These are phyloP conservation scores for Pomatorhinus ruficollis DNA, from an alignment of 2,113 vertebrate genomes.

Conservation along the genomic window DNA sequence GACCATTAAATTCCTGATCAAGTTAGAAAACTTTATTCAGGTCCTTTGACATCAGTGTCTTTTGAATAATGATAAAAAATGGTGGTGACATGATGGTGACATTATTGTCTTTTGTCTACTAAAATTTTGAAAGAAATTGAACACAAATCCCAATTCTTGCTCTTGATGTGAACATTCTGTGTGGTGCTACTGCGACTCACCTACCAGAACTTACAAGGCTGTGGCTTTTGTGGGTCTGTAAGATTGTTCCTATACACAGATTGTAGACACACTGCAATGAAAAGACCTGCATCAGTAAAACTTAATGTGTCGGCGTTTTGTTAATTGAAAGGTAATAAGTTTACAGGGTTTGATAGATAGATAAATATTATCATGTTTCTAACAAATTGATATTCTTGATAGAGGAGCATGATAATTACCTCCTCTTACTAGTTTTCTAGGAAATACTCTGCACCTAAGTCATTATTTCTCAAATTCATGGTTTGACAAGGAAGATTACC, in stretches of 20 bases:
- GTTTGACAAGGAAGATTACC: not conserved
- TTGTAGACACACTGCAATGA: not conserved
- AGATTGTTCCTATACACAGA: not conserved
- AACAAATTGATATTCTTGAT: not conserved
- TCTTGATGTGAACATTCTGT: not conserved
- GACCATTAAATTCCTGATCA: not conserved
- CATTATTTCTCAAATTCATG: not conserved
- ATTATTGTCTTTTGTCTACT: not conserved
- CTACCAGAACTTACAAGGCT: not conserved
- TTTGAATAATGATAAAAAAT: not conserved
- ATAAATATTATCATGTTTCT: not conserved
- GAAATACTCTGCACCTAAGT: not conserved
- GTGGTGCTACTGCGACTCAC: not conserved
- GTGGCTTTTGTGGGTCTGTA: not conserved
- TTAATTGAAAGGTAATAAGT: not conserved
- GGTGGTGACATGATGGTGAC: accelerated
- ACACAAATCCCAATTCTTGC: not conserved
- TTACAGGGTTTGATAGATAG: not conserved
- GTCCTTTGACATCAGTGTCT: not conserved
- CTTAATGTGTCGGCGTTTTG: not conserved
- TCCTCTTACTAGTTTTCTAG: not conserved
- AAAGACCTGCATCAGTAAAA: not conserved
- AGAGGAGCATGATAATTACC: not conserved
- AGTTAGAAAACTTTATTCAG: not conserved
- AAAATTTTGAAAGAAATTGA: not conserved